Evolutionary conservation across 2,113 vertebrate genomes (phyloP), one percentile per base, ranked within the genome.

Genomic region (Colaptes auratus): DNA sequence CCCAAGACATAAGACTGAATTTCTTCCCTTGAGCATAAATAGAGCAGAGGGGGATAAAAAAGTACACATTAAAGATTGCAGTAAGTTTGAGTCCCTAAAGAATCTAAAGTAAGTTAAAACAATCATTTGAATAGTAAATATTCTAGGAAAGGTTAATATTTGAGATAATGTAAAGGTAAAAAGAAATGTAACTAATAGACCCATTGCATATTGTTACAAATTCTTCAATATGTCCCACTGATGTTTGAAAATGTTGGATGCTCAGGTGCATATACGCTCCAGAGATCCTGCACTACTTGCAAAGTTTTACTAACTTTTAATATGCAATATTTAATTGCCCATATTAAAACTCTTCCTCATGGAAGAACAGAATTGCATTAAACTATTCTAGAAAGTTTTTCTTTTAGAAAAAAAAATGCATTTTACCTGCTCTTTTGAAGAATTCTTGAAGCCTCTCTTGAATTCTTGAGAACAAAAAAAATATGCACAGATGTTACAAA

Each of bases 351-450:
- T 82, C 19, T 7, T 58, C 19, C 11, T 90, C 36, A 67, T 25
- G 44, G 44, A 79, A 75, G 11, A 75, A 71, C 28, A 89, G 24
- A 92, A 76, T 4, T 19, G 3, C 24, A 65, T 82, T 65, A 67
- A 93, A 42, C 17, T 78, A 55, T 63, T 75, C 35, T 61, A 69
- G 21, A 60, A 67, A 90, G 75, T 1, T 80, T 69, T 85, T 85
- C 3, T 71, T n/a, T 12, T 67, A 88, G 61, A 65, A 90, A 65
- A 27, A 35, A 50, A 69, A 33, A 7, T 58, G 15, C 31, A 75
- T 61, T 93, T 97, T 97, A 97, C 97, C 97, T 97, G 71, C 15
- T 84, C 56, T 69, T 88, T 35, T 66, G 95, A 89, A 83, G 96
- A 92, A 78, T 89, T 89, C 89, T 70, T 92, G 71, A 67, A 67